phyloP scores from a whole-genome alignment of 2,888 invertebrate species.

The Aquatica leii region DNA sequence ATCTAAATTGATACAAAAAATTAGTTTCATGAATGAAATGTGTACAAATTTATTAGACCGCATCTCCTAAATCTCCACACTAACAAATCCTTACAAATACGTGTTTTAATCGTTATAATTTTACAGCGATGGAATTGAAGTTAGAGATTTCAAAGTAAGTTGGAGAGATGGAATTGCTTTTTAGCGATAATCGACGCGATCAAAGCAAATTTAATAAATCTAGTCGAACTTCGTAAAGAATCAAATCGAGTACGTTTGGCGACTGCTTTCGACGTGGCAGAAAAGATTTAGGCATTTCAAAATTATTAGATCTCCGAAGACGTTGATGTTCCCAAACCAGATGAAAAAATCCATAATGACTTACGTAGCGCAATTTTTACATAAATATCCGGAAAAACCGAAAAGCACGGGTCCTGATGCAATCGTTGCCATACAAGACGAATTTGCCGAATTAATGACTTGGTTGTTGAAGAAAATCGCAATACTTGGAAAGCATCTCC shows the following conservation, averaged over 20 bases:
- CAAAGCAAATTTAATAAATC: slow-evolving; percentile 89
- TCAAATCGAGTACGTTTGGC: slow-evolving; percentile 86
- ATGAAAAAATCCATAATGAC: slow-evolving; percentile 99
- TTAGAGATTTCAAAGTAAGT: slow-evolving; percentile 92
- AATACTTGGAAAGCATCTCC: slow-evolving; percentile 78
- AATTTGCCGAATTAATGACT: slow-evolving; percentile 79
- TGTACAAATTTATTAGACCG: neutral
- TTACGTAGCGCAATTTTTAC: slow-evolving; percentile 96
- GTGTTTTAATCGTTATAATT: slow-evolving; percentile 5
- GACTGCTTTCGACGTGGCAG: slow-evolving; percentile 93
- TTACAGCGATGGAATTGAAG: slow-evolving; percentile 84
- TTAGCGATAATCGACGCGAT: slow-evolving; percentile 95
- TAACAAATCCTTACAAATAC: too few relatives aligned
- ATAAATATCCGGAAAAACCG: slow-evolving; percentile 92
- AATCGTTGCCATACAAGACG: slow-evolving; percentile 80
- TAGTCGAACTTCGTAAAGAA: slow-evolving; percentile 79
- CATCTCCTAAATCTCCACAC: too few relatives aligned
- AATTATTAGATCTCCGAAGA: slow-evolving; percentile 94
- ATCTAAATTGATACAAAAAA: too few relatives aligned
- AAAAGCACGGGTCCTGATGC: slow-evolving; percentile 77
- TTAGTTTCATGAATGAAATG: too few relatives aligned
- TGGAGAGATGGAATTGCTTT: slow-evolving; percentile 98
- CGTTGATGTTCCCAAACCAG: slow-evolving; percentile 94
- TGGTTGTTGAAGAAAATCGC: slow-evolving; percentile 85
- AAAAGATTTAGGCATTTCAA: slow-evolving; percentile 89